These are phyloP conservation scores for Formicarius rufipectus DNA, from an alignment of 2,113 vertebrate genomes.

Conservation along the genomic window DNA sequence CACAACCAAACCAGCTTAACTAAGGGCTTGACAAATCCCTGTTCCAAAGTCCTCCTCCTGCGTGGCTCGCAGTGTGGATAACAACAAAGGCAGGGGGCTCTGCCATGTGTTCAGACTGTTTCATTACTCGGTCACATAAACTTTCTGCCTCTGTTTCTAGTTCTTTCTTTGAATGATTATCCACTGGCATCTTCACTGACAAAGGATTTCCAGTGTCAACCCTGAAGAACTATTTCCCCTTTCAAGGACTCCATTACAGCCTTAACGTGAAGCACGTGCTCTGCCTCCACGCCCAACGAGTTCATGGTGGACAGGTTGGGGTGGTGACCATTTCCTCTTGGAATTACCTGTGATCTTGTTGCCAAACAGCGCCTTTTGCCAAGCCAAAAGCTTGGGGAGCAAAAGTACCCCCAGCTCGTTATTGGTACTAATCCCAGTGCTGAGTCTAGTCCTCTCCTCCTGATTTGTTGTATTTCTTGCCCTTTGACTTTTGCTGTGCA, in stretches of 20 bases:
- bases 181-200: not conserved
- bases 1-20: slow-evolving; percentile 64
- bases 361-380: slow-evolving; percentile 52
- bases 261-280: not conserved
- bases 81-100: slow-evolving; percentile 1
- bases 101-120: not conserved
- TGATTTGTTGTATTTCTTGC: not conserved
- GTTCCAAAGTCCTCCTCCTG: slow-evolving; percentile 40
- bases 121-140: not conserved
- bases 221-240: not conserved
- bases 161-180: not conserved
- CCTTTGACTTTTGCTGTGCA: not conserved
- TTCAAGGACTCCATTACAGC: slow-evolving; percentile 29
- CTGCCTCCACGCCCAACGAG: not conserved
- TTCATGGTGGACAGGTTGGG: not conserved
- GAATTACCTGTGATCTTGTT: slow-evolving; percentile 24
- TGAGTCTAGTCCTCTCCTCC: not conserved
- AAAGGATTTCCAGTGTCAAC: not conserved
- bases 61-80: not conserved
- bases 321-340: not conserved
- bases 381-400: not conserved
- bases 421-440: not conserved
- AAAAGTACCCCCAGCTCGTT: not conserved
- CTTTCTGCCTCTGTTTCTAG: not conserved
- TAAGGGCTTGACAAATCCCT: slow-evolving; percentile 54